Evolutionary conservation across 2,113 vertebrate species (phyloP), one percentile per base, ranked within the genome.

Genomic region (Hippocampus zosterae): DNA sequence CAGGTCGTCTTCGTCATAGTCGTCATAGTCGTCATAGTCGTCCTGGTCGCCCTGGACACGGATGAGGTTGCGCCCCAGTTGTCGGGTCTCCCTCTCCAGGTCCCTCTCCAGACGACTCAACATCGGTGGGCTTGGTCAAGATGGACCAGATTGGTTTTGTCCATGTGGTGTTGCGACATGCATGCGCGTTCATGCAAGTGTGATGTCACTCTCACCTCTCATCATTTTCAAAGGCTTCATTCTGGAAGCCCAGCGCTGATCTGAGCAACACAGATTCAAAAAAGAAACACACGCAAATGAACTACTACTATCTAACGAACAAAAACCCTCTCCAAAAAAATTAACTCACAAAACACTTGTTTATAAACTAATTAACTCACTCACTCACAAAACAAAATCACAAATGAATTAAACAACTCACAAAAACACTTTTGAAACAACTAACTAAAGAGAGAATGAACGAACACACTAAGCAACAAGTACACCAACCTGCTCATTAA

Each of bases 1-100:
- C 16, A 92, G 74, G 9, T 96, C 93, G 0, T 95, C 91, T 57
- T 94, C 92, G 25, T 93, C 90, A 11, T 94, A 91, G 15, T 93
- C 88, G 0, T 92, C 88, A 0, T 93, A 90, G 0, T 92, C 92
- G 0, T 96, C 91, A 0, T 94, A 92, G 9, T 93, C 92, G 0
- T 90, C 92, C 15, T 91, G 89, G 1, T 88, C n/a, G 3, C 63
- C 63, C 8, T 15, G 41, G 0, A 3, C 89, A 68, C 77, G 88
- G 1, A 92, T 81, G 68, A 99, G 89, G 67, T 88, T 93, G 21
- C 84, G 91, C 33, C 95, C 95, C 60, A 98, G 79, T 0, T 72
- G 77, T 1, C 85, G 87, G 0, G 92, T 91, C 65, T 80, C 90
- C 64, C 72, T 88, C 60, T 98, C 95, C 84, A 95, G 73, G 1